Conservation (phyloP, 2,113 vertebrate species). For the Melospiza georgiana region DNA sequence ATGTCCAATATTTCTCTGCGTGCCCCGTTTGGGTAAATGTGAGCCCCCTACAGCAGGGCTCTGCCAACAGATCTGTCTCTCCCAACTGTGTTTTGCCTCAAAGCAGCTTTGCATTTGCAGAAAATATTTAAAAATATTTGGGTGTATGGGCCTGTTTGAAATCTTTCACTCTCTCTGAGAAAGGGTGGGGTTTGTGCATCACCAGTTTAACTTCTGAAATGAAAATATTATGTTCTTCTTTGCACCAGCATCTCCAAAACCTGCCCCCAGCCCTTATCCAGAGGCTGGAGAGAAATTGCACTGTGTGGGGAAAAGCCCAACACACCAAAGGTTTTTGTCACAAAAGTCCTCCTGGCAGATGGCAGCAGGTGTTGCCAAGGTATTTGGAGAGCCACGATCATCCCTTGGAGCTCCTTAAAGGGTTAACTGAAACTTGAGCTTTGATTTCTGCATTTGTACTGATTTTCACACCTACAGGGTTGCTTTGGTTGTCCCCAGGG, state of each 20-base stretch:
- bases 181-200: not conserved
- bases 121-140: not conserved
- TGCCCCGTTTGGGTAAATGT: not conserved
- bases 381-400: fast-evolving
- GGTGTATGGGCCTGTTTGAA: fast-evolving
- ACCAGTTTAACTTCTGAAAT: not conserved
- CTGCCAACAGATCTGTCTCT: fast-evolving
- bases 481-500: not conserved
- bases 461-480: fast-evolving
- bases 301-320: fast-evolving
- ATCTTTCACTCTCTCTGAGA: not conserved
- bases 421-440: not conserved
- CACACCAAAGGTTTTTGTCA: not conserved
- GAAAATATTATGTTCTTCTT: fast-evolving
- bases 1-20: fast-evolving
- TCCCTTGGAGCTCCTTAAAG: not conserved
- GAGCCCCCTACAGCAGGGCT: fast-evolving
- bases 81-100: fast-evolving
- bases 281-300: not conserved
- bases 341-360: not conserved
- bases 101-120: not conserved
- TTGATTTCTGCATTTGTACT: not conserved
- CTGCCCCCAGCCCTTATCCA: no score
- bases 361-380: not conserved
- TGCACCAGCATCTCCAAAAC: not conserved